Percentiles rank a stretch among this genome's conserved stretches.
These are phyloP conservation scores for Sanderia malayensis DNA, from an alignment of 30 jellyfish, hydroid and myxozoan species.

Conservation along the genomic window DNA sequence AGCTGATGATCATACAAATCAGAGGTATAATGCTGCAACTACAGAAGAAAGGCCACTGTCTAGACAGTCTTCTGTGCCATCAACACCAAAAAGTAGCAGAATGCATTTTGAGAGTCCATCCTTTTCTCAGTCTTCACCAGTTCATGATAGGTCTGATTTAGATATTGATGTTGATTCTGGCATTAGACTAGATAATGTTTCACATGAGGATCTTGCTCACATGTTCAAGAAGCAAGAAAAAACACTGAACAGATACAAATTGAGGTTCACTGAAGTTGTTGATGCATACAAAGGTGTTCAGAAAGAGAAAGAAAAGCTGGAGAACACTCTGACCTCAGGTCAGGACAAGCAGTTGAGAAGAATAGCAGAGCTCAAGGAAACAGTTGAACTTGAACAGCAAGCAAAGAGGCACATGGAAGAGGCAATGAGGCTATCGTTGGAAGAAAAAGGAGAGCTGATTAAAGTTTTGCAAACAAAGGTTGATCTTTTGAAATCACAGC, in stretches of 20 bases:
- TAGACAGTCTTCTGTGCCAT: slow-evolving; percentile 41
- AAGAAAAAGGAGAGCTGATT: slow-evolving; percentile 88
- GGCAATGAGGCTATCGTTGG: slow-evolving; percentile 73
- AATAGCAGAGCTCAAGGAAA: slow-evolving; percentile 85
- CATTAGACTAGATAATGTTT: slow-evolving; percentile 23
- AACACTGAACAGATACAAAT: slow-evolving; percentile 61
- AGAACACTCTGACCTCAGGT: slow-evolving; percentile 78
- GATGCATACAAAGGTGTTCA: slow-evolving; percentile 91
- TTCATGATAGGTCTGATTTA: slow-evolving; percentile 76
- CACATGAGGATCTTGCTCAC: slow-evolving; percentile 62
- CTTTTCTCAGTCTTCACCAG: slow-evolving; percentile 58
- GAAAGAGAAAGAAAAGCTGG: slow-evolving; percentile 91
- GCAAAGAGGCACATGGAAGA: slow-evolving; percentile 97
- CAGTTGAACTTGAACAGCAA: slow-evolving; percentile 85
- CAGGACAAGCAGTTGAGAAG: slow-evolving; percentile 92
- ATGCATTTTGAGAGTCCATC: slow-evolving; percentile 20
- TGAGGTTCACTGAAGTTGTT: slow-evolving; percentile 93
- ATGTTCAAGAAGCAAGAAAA: slow-evolving; percentile 73
- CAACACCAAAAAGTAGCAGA: slow-evolving; percentile 55
- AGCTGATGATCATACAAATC: slow-evolving; percentile 9
- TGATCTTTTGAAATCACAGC: slow-evolving; percentile 15
- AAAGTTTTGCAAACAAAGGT: slow-evolving; percentile 90
- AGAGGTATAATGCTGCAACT: slow-evolving; percentile 1
- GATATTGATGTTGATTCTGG: slow-evolving; percentile 81
- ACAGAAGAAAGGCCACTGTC: slow-evolving; percentile 3